A percentile compares a stretch with the other conserved stretches of the same genome.
Conservation (phyloP, 2,797 vertebrate genomes). For the Pterois miles region DNA sequence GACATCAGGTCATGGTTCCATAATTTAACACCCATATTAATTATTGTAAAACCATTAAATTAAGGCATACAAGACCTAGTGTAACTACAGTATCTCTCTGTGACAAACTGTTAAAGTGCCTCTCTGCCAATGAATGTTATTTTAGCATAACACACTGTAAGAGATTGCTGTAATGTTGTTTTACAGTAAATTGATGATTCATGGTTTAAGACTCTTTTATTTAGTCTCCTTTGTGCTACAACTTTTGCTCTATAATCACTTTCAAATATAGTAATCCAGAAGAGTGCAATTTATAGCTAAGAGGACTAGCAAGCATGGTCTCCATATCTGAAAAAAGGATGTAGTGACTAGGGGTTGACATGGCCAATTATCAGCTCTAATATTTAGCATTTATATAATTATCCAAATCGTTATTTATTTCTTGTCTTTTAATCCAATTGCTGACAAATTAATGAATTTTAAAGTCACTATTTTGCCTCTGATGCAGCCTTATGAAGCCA, state of each 20-base stretch:
- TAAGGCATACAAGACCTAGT: neutral
- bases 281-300: neutral
- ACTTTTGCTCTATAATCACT: neutral
- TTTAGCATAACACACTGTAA: neutral
- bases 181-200: neutral
- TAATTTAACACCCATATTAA: neutral
- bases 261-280: neutral
- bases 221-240: neutral
- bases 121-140: neutral
- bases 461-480: no score
- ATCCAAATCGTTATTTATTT: no score
- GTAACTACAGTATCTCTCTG: neutral
- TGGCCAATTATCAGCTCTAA: no score
- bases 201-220: neutral
- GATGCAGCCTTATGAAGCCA: no score
- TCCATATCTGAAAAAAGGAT: neutral
- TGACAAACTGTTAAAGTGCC: neutral
- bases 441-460: no score
- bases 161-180: neutral
- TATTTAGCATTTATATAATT: no score
- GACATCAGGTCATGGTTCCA: neutral
- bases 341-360: no score
- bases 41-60: neutral
- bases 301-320: neutral
- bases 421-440: no score